Evolutionary conservation across 1,140 invertebrate genomes (phyloP).

Genomic region (Telenomus remus): DNA sequence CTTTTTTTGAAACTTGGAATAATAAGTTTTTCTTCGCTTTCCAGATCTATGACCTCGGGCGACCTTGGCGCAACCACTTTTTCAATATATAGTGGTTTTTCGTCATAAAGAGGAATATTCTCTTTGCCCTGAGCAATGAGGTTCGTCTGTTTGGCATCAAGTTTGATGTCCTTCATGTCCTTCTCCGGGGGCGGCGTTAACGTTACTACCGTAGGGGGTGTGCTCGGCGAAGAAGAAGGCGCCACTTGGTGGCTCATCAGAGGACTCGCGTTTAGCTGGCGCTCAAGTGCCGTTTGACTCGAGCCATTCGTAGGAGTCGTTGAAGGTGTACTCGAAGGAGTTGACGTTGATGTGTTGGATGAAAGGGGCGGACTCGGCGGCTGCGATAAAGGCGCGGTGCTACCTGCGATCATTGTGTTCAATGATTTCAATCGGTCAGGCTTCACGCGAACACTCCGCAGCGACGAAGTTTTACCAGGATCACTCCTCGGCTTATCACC

Average conservation of each 20-base stretch:
- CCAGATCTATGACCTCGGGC: constrained; percentile 81
- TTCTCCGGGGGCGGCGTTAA: constrained; percentile 71
- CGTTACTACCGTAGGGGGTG: constrained; percentile 68
- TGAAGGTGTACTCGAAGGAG: constrained; percentile 66
- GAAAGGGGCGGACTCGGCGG: constrained; percentile 68
- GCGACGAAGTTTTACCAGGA: constrained; percentile 75
- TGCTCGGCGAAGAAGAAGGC: constrained; percentile 64
- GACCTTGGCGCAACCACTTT: constrained; percentile 74
- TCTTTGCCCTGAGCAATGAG: constrained; percentile 77
- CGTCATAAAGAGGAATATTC: constrained; percentile 75
- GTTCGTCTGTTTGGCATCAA: constrained; percentile 68
- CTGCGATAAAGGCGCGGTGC: constrained; percentile 56
- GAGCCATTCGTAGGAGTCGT: constrained; percentile 62
- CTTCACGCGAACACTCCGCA: constrained; percentile 79
- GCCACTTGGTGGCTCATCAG: constrained; percentile 68
- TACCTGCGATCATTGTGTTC: constrained; percentile 70
- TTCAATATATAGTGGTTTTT: constrained; percentile 68
- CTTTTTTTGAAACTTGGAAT: constrained; percentile 79
- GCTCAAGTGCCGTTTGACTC: constrained; percentile 68
- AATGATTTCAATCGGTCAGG: constrained; percentile 75
- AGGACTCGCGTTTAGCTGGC: constrained; percentile 70
- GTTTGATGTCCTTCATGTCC: constrained; percentile 70
- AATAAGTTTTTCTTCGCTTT: constrained; percentile 73
- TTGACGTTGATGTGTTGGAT: constrained; percentile 65
- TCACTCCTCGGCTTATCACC: constrained; percentile 75